phyloP scores from a whole-genome alignment of 2,113 vertebrate genomes.

The Zosterops hypoxanthus region DNA sequence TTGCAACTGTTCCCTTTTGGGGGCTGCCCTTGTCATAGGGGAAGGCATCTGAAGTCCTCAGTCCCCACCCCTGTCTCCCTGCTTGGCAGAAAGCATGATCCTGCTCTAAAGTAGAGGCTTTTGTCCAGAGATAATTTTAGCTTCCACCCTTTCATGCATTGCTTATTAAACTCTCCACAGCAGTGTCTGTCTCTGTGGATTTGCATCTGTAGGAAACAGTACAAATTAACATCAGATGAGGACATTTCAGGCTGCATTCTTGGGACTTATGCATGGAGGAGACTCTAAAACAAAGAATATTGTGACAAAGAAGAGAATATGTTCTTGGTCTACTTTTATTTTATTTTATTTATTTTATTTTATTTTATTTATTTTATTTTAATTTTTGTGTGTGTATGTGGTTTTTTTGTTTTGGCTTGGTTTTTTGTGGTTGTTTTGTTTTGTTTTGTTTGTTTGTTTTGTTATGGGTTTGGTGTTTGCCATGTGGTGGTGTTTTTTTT shows the following conservation, averaged over 20 bases:
- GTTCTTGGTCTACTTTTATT: background rate
- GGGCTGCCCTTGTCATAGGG: background rate
- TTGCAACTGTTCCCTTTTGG: background rate
- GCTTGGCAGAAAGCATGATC: background rate
- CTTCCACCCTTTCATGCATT: background rate
- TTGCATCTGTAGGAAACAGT: background rate
- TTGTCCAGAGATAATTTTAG: background rate
- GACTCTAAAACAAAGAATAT: background rate
- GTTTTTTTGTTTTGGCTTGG: too few species aligned
- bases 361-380: too few species aligned
- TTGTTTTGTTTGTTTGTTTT: too few species aligned
- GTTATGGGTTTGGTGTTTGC: too few species aligned
- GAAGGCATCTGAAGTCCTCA: background rate
- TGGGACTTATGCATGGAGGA: background rate
- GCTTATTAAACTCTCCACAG: background rate
- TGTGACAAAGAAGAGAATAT: background rate
- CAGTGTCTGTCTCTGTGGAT: background rate
- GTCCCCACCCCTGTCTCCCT: accelerated
- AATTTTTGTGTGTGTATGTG: too few species aligned
- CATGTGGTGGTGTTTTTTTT: too few species aligned
- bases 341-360: too few species aligned
- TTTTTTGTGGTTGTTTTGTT: too few species aligned
- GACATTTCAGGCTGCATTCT: background rate
- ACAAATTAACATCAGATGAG: background rate
- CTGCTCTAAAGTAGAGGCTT: background rate